Evolutionary conservation across 2,113 vertebrate genomes (phyloP).

Genomic region (Sorex araneus): DNA sequence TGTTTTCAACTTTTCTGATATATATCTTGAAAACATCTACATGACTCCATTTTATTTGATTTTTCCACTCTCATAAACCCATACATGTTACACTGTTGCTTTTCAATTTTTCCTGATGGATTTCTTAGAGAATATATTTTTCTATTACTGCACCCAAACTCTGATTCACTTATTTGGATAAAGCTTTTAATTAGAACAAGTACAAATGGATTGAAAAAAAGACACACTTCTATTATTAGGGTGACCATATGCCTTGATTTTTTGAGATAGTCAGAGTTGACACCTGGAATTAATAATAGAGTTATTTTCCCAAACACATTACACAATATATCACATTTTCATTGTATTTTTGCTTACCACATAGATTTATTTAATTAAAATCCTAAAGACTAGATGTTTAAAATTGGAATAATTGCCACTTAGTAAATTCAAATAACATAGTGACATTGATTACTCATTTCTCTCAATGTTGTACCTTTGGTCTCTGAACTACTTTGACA

Average conservation of each 20-base stretch:
- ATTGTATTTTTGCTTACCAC: neutral
- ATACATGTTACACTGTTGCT: neutral
- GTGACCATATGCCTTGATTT: neutral
- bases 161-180: constrained; percentile 1
- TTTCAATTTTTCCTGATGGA: constrained; percentile 1
- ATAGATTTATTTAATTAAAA: neutral
- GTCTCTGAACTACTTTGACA: neutral
- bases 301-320: neutral
- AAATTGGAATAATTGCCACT: neutral
- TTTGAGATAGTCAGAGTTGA: neutral
- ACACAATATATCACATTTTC: neutral
- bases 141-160: neutral
- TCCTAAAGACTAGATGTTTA: neutral
- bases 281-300: neutral
- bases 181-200: neutral
- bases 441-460: neutral
- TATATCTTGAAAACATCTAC: neutral
- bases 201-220: neutral
- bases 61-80: neutral
- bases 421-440: neutral
- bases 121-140: neutral
- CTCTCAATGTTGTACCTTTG: neutral
- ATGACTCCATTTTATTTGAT: neutral
- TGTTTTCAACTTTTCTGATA: neutral
- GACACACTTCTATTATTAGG: neutral